phyloP scores from a whole-genome alignment of 2,113 vertebrate genomes.

The Crocuta crocuta region DNA sequence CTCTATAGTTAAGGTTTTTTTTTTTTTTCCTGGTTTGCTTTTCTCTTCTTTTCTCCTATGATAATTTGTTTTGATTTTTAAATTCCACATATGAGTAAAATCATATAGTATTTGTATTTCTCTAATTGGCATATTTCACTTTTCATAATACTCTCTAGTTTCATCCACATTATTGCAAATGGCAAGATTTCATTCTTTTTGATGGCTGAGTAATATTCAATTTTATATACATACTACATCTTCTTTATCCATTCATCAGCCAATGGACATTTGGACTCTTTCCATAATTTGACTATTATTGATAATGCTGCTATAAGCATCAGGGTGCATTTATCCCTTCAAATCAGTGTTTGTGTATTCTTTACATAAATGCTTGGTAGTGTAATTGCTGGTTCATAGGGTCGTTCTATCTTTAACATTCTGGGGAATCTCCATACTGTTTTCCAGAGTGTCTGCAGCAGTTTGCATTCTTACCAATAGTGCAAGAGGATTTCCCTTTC shows the following conservation, averaged over 20 bases:
- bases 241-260: background rate
- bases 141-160: background rate
- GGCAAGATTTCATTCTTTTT: background rate
- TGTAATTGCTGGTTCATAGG: background rate
- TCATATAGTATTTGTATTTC: background rate
- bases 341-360: background rate
- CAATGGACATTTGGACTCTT: background rate
- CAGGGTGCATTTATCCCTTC: background rate
- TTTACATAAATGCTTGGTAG: background rate
- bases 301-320: background rate
- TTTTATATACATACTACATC: background rate
- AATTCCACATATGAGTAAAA: background rate
- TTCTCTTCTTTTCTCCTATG: background rate
- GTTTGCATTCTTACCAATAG: background rate
- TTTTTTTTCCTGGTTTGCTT: background rate
- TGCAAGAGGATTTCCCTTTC: background rate
- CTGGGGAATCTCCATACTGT: background rate
- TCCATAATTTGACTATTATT: background rate
- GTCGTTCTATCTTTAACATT: background rate
- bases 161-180: background rate
- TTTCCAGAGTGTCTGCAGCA: background rate
- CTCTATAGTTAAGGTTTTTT: background rate
- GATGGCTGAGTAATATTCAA: too few relatives aligned
- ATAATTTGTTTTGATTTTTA: background rate
- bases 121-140: background rate